Percentiles rank a stretch among this genome's conserved stretches.
Conservation (phyloP, 53 echinoderm and acorn worm species). For the Henricia sp. region DNA sequence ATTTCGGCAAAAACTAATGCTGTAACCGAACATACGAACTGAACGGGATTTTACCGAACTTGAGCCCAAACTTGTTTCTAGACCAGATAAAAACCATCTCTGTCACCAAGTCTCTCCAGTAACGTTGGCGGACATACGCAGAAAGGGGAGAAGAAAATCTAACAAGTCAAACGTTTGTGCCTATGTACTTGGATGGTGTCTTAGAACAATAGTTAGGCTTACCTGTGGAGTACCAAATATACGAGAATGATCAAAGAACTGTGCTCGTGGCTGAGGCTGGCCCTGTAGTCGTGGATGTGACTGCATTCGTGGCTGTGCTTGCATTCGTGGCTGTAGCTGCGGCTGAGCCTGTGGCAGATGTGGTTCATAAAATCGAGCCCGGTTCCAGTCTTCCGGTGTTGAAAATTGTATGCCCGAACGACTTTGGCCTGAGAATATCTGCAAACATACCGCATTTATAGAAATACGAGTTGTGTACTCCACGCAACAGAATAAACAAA, state of each 20-base stretch:
- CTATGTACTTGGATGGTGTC: background rate
- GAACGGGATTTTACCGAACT: too few relatives aligned
- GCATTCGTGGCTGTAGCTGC: background rate
- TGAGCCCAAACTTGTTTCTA: too few relatives aligned
- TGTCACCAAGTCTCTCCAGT: too few relatives aligned
- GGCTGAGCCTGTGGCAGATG: background rate
- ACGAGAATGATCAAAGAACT: slow-evolving; percentile 22
- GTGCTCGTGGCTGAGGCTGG: background rate
- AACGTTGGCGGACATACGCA: too few relatives aligned
- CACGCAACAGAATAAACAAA: too few relatives aligned
- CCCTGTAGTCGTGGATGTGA: background rate
- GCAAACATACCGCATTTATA: background rate
- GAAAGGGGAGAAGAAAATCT: too few relatives aligned
- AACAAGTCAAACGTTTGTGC: background rate
- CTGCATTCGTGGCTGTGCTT: background rate
- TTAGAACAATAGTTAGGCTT: background rate
- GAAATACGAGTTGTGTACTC: too few relatives aligned
- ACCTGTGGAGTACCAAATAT: slow-evolving; percentile 16
- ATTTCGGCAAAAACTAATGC: too few relatives aligned
- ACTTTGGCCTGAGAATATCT: slow-evolving; percentile 22
- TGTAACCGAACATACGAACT: too few relatives aligned
- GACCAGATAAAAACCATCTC: too few relatives aligned
- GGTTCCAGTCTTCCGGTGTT: background rate
- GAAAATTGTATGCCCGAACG: background rate
- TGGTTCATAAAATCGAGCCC: background rate